Percentiles rank a stretch among this genome's conserved stretches.
phyloP scores from a whole-genome alignment of 92 coral and sea anemone genomes.

The Palythoa heliodiscus region DNA sequence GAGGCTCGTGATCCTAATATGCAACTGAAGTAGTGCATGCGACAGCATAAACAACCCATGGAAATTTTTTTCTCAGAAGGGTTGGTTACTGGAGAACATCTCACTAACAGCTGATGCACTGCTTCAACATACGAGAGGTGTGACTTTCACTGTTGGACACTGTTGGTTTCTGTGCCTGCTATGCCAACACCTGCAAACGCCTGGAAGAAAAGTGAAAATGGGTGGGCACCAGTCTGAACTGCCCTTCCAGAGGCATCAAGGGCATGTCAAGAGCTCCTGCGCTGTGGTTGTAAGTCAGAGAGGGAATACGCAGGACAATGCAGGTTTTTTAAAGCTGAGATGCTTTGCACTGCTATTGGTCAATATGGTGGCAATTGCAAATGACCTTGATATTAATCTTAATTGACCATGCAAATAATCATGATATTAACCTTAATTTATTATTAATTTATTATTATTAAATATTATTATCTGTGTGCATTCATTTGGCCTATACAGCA shows the following conservation, averaged over 20 bases:
- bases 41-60: conserved; percentile 18
- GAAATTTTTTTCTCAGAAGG: neutral
- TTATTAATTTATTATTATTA: no score
- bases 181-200: no score
- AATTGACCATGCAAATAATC: no score
- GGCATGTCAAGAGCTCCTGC: no score
- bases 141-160: no score
- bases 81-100: no score
- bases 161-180: neutral
- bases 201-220: conserved; percentile 9
- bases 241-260: neutral
- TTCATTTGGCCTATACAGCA: neutral
- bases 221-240: conserved; percentile 28
- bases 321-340: neutral
- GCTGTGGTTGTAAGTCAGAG: neutral
- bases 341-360: no score
- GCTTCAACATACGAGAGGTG: no score
- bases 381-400: neutral
- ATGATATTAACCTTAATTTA: no score
- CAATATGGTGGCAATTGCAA: no score
- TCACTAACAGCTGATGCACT: no score
- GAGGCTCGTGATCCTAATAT: conserved; percentile 21
- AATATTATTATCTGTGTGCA: no score
- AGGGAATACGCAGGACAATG: conserved; percentile 25
- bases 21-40: conserved; percentile 6